Evolutionary conservation across 2,113 vertebrate genomes (phyloP), one percentile per base, ranked within the genome.

Genomic region (Psilopsiagon aymara): DNA sequence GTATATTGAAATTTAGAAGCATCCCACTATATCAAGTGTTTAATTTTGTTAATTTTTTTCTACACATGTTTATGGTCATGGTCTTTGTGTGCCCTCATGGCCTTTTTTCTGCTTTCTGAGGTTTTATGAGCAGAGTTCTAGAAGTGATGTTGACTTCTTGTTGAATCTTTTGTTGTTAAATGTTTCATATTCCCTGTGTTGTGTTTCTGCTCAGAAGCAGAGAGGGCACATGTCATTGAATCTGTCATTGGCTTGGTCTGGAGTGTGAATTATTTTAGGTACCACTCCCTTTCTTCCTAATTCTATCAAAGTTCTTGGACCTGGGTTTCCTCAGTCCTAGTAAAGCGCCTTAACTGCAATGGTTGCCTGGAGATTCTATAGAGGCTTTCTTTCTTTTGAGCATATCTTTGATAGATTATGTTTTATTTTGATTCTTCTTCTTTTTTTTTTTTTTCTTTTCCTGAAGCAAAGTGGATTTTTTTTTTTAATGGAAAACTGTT

Each of bases 1-100:
- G 3, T 23, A 18, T 52, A 13, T 5, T 47, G 62, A 37, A 49
- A 44, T 69, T 44, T 25, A 63, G 47, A 53, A 62, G 10, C 7
- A 2, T 20, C 12, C 11, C 33, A 20, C 10, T 19, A 29, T 43
- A 29, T 13, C 13, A 33, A 31, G 27, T 18, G 13, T 11, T 44
- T 44, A 13, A 20, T 64, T 27, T 5, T 8, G 29, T 19, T 47
- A 1, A 10, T 23, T 39, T 20, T 31, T 3, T n/a, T 29, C n/a
- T 11, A 2, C 17, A 2, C 0, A 0, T 19, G 8, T 13, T 35
- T 21, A 9, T 6, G 29, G 29, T 24, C 3, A 0, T n/a, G 47
- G 23, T 15, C 4, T 33, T 51, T 12, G 10, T 7, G 8, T 25
- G 15, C 11, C 19, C 20, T 17, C 17, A 1, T 8, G 44, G 51